phyloP scores from a whole-genome alignment of 2,888 invertebrate species.

The Campopleginae sp. region DNA sequence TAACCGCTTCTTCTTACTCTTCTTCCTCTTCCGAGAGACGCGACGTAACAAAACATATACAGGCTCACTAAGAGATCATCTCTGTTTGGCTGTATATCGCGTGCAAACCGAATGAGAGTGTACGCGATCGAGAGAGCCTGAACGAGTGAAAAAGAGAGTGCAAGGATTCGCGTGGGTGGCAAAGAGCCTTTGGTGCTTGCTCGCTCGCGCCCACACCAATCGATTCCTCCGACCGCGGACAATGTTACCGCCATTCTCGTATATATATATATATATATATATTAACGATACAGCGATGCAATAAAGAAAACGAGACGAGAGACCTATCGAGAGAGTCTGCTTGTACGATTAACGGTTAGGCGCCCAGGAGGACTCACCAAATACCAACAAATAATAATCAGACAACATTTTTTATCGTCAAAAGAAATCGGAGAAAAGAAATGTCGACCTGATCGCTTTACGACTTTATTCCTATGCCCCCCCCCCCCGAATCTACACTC shows the following conservation, averaged over 20 bases:
- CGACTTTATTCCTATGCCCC: constrained; percentile 27
- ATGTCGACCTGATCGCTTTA: constrained; percentile 25
- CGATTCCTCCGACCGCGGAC: constrained; percentile 74
- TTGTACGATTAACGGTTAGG: constrained; percentile 73
- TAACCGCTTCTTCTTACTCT: constrained; percentile 56
- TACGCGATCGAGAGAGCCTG: constrained; percentile 1
- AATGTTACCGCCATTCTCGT: constrained; percentile 67
- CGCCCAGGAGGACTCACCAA: constrained; percentile 20
- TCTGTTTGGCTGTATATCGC: constrained; percentile 31
- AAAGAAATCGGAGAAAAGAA: constrained; percentile 27
- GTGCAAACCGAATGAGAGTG: constrained; percentile 32
- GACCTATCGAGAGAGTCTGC: constrained; percentile 56
- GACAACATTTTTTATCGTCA: constrained; percentile 10
- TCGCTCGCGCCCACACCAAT: constrained; percentile 76
- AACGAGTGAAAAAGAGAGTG: constrained; percentile 4
- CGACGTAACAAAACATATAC: constrained; percentile 23
- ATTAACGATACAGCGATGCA: constrained; percentile 17
- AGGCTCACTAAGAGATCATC: constrained; percentile 54
- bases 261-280: constrained; percentile 45
- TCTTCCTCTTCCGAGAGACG: constrained; percentile 47
- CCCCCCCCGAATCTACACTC: constrained; percentile 11
- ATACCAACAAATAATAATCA: constrained; percentile 31
- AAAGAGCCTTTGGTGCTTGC: constrained; percentile 71
- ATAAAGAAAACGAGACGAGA: constrained; percentile 47
- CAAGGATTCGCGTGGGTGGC: constrained; percentile 74